These are phyloP conservation scores for Elanus axillaris DNA, from an alignment of 2,113 vertebrate genomes.

Conservation along the genomic window DNA sequence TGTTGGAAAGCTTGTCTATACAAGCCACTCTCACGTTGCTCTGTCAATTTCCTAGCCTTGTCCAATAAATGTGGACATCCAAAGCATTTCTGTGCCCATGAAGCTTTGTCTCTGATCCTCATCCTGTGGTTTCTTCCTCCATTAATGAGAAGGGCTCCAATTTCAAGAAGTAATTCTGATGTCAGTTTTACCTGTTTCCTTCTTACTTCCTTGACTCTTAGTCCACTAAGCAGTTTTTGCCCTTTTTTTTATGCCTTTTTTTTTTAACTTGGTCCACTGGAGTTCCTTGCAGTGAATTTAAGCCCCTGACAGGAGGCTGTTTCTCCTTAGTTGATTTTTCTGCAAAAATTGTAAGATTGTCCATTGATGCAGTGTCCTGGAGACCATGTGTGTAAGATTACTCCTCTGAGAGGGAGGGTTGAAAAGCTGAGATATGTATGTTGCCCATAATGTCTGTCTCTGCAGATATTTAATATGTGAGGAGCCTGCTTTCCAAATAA, in stretches of 20 bases:
- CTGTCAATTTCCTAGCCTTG: neutral
- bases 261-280: neutral
- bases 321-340: neutral
- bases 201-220: neutral
- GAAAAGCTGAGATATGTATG: neutral
- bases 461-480: neutral
- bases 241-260: neutral
- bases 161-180: neutral
- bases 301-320: neutral
- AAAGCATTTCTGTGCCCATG: neutral
- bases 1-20: neutral
- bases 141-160: neutral
- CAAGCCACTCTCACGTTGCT: neutral
- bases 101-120: neutral
- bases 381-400: neutral
- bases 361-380: neutral
- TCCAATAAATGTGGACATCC: neutral
- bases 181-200: neutral
- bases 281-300: neutral
- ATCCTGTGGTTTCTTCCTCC: neutral
- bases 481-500: neutral
- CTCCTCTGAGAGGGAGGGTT: neutral
- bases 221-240: neutral
- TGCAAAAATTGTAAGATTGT: neutral
- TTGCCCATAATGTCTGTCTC: neutral